Evolutionary conservation across 2,797 vertebrate species (phyloP).

Genomic region (Melanotaenia trifasciata): DNA sequence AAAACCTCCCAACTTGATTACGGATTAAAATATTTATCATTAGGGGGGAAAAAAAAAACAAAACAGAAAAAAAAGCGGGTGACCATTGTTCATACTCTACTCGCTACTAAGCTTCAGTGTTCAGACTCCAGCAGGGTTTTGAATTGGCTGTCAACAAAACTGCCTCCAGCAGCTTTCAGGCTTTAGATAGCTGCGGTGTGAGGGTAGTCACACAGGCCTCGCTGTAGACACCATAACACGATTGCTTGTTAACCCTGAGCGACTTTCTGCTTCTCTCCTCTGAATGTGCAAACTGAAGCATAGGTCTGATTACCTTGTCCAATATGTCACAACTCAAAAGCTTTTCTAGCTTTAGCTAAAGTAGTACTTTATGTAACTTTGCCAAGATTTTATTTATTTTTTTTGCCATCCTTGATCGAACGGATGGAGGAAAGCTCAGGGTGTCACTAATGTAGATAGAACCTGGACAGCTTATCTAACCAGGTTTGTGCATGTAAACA

Average conservation of each 20-base stretch:
- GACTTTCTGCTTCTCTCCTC: background rate
- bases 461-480: background rate
- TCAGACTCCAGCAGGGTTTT: constrained; percentile 43
- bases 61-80: too few species aligned
- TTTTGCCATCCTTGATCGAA: constrained; percentile 1
- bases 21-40: background rate
- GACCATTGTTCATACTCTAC: background rate
- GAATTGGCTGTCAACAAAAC: constrained; percentile 46
- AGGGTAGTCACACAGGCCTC: constrained; percentile 1
- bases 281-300: constrained; percentile 8
- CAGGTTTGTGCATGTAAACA: constrained; percentile 13
- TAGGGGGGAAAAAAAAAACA: background rate
- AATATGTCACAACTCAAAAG: background rate
- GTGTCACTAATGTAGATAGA: background rate
- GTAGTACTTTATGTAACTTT: background rate
- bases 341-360: background rate
- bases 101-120: constrained; percentile 26
- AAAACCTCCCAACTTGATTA: background rate
- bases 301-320: background rate
- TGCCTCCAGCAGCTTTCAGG: constrained; percentile 23
- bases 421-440: background rate
- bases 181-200: constrained; percentile 3
- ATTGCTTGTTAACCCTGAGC: constrained; percentile 8
- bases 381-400: background rate
- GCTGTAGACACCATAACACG: background rate